Evolutionary conservation across 2,797 vertebrate genomes (phyloP), one percentile per base, ranked within the genome.

Genomic region (Hirundo rustica): DNA sequence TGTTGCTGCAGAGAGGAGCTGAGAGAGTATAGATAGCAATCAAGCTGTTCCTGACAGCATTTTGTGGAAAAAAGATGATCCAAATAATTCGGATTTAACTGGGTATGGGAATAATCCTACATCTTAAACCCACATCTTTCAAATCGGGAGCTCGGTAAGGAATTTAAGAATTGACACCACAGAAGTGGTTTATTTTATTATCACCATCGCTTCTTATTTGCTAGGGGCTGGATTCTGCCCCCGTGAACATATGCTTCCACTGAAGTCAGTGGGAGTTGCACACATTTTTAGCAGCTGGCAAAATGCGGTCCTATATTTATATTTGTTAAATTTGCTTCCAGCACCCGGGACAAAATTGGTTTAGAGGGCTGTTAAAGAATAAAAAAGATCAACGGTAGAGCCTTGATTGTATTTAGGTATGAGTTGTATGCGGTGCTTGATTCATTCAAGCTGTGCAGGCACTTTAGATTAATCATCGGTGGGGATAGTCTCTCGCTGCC

Each of bases 41-140:
- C 96, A 96, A 97, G 93, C 96, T 97, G 96, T 96, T 97, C 92
- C 91, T 92, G 80, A 93, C 92, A 96, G 89, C 83, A 40, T 65
- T 85, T 90, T 83, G 66, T 83, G 92, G 61, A 61, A 91, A 57
- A 80, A 80, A 38, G 38, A 45, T 5, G 54, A 89, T 96, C 85
- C 92, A 81, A 87, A 84, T 93, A 96, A 89, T 90, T 95, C 72
- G 78, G 72, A 91, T 89, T 89, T 85, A 91, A 93, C 92, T 47
- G 75, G 54, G n/a, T 55, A 86, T 83, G 71, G 68, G 82, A 84
- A 88, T 55, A 87, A 89, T 95, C 75, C 77, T 90, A 51, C 67
- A 66, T 85, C 68, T 94, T 82, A 73, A 85, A 89, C 80, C 85
- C 74, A 80, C 61, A 90, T 54, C 53, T 83, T 81, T 84, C 47